Evolutionary conservation across 2,797 vertebrate species (phyloP), one percentile per base, ranked within the genome.

Genomic region (Falco concolor): DNA sequence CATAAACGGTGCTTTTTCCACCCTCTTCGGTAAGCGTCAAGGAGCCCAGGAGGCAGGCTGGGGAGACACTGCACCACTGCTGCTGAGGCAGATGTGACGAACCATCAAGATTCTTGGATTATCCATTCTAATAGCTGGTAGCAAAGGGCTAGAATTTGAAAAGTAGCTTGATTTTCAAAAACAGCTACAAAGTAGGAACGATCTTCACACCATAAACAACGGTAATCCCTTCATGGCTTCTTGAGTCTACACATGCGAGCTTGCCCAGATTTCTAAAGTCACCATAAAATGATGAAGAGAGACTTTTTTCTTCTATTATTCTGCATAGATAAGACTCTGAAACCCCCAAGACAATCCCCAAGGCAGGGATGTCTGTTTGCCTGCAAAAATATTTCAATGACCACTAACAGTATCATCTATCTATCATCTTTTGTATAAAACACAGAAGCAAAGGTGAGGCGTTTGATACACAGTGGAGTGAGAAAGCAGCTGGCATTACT

Each of bases 401-500:
- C 38, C 50, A 32, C 32, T 36, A 91, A 87, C 50, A 80, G 32
- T 8, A 89, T 89, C 34, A 78, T 34, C 17, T n/a, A 16, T 67
- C 40, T 85, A 52, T 80, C 80, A 42, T 57, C 69, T 82, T 79
- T 45, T 34, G 28, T 47, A 72, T 32, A 87, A 93, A 87, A 81
- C 11, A 89, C 34, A 80, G 67, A 88, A 84, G 83, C 45, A 94
- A 89, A 93, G 65, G 38, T 77, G 63, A 89, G n/a, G 60, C 59
- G 42, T 75, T 54, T 50, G 68, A 85, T 68, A 82, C 36, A 64
- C 40, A 42, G 45, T 0, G 7, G 74, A 84, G 61, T 28, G 53
- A 84, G 73, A 64, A 94, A 91, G 57, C 89, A 93, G 76, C 84
- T 90, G 79, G 82, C 94, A 85, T 86, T 28, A 50, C 45, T 91